Conservation (phyloP, 1,140 invertebrate species). For the Pseudoatta argentina region DNA sequence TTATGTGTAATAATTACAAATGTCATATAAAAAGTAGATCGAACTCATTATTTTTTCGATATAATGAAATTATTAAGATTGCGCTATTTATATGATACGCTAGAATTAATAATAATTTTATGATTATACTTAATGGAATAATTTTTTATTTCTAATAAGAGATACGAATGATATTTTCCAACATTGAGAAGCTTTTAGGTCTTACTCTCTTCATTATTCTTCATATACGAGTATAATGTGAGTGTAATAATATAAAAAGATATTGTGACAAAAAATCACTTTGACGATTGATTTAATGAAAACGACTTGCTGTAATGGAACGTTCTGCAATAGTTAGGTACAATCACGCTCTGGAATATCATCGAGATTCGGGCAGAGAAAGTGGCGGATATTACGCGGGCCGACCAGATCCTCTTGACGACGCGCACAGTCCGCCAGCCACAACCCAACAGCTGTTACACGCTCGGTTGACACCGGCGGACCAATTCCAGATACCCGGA, state of each 20-base stretch:
- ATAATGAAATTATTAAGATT: not conserved
- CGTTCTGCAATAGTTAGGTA: not conserved
- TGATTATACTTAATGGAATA: not conserved
- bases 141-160: not conserved
- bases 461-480: slow-evolving; percentile 75
- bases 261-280: not conserved
- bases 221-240: not conserved
- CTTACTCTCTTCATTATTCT: not conserved
- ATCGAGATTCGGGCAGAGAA: slow-evolving; percentile 81
- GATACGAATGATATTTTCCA: not conserved
- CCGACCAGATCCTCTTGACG: slow-evolving; percentile 81
- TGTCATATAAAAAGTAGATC: not conserved
- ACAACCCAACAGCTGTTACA: slow-evolving; percentile 77
- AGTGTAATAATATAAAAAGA: not conserved
- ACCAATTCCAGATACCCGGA: slow-evolving; percentile 81
- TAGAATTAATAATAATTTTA: not conserved
- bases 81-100: too few relatives aligned
- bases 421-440: slow-evolving; percentile 81
- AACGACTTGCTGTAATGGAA: not conserved
- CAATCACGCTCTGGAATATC: slow-evolving; percentile 27
- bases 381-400: slow-evolving; percentile 82
- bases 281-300: not conserved
- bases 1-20: not conserved
- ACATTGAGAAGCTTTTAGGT: not conserved
- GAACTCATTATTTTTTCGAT: not conserved